Conservation (phyloP, 2,888 invertebrate species). For the Drosophila lacicola region DNA sequence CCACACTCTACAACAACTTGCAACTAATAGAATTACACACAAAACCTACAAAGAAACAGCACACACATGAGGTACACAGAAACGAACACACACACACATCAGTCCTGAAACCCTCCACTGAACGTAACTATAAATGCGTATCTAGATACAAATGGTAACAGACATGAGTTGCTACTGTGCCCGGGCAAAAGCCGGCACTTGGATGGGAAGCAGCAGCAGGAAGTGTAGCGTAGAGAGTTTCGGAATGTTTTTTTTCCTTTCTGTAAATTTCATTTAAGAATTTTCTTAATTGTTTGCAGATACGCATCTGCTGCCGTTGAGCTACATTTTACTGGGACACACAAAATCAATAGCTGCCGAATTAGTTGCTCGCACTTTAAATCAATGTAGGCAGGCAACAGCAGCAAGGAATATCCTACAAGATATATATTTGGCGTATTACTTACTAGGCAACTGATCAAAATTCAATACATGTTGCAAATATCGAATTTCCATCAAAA, state of each 20-base stretch:
- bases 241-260: conserved; percentile 52
- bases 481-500: conserved; percentile 81
- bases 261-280: conserved; percentile 76
- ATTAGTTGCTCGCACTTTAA: conserved; percentile 61
- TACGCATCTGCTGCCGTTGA: conserved; percentile 63
- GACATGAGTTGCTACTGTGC: conserved; percentile 52
- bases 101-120: conserved; percentile 34
- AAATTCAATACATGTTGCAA: conserved; percentile 79
- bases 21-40: conserved; percentile 78
- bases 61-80: conserved; percentile 25
- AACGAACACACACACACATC: conserved; percentile 3
- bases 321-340: conserved; percentile 18
- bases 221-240: conserved; percentile 23
- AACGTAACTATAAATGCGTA: conserved; percentile 55
- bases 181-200: too few species aligned
- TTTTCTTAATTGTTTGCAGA: conserved; percentile 80
- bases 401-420: background rate
- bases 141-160: conserved; percentile 66
- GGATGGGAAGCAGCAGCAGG: background rate
- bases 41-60: conserved; percentile 64
- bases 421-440: conserved; percentile 46
- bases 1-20: conserved; percentile 60
- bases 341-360: conserved; percentile 56
- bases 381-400: conserved; percentile 52
- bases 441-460: conserved; percentile 73